A percentile compares a stretch with the other conserved stretches of the same genome.
Conservation (phyloP, 2,113 vertebrate genomes). For the Theristicus caerulescens region DNA sequence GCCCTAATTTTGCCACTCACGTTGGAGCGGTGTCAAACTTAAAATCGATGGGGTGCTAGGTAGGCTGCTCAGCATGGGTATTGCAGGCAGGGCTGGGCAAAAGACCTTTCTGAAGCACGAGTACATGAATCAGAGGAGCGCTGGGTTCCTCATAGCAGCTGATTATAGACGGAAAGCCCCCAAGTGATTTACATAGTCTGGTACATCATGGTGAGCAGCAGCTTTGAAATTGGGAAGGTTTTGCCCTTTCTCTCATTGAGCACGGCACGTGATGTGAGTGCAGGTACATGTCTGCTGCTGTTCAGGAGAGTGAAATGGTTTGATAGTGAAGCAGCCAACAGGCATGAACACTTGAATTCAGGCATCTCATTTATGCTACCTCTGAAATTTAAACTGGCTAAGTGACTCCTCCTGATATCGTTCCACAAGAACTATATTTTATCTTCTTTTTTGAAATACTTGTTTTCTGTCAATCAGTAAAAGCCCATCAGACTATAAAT, state of each 20-base stretch:
- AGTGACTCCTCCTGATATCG: background rate
- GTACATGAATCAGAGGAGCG: background rate
- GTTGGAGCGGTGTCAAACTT: background rate
- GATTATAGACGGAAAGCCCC: background rate
- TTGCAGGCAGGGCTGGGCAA: background rate
- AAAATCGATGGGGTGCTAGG: background rate
- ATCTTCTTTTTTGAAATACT: background rate
- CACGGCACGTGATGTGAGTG: accelerated
- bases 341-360: background rate
- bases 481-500: background rate
- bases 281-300: background rate
- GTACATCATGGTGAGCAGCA: background rate
- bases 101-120: background rate
- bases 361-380: background rate
- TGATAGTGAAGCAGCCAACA: background rate
- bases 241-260: background rate
- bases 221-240: slow-evolving; percentile 11
- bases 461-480: background rate
- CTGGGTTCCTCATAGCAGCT: background rate
- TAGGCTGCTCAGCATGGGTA: background rate
- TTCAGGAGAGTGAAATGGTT: background rate
- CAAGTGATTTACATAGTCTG: background rate
- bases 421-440: background rate
- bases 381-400: slow-evolving; percentile 22
- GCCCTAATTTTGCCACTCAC: background rate